Evolutionary conservation across 2,888 invertebrate genomes (phyloP).

Genomic region (Nowickia ferox): DNA sequence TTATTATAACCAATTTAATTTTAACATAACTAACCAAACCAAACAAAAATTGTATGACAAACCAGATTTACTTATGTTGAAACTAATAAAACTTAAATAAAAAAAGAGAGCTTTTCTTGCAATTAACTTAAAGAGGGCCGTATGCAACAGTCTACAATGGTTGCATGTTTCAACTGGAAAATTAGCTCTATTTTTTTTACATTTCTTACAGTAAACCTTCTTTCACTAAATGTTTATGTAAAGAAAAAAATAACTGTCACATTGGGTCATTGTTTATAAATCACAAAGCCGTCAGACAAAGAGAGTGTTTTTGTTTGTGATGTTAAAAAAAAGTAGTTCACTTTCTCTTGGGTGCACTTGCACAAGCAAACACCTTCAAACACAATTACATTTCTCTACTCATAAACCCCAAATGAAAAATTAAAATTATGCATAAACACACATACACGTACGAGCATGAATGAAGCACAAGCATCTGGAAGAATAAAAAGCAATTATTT

Average conservation of each 20-base stretch:
- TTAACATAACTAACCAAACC: no score
- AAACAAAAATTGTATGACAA: no score
- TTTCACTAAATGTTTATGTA: background rate
- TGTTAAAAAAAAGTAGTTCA: constrained; percentile 33
- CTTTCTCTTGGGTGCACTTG: constrained; percentile 6
- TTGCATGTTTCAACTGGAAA: background rate
- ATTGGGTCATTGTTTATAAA: constrained; percentile 36
- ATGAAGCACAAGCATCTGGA: background rate
- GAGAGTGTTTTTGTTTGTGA: background rate
- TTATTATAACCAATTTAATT: no score
- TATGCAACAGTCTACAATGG: background rate
- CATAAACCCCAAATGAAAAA: constrained; percentile 12
- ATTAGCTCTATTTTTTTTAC: background rate
- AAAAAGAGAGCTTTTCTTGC: no score
- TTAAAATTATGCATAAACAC: constrained; percentile 24
- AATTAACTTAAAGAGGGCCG: no score
- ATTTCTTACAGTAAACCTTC: background rate
- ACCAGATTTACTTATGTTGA: no score
- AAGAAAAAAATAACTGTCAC: constrained; percentile 36
- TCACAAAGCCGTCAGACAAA: constrained; percentile 13
- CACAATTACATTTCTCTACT: background rate
- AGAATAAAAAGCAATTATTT: constrained; percentile 39
- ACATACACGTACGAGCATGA: background rate
- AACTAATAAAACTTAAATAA: no score
- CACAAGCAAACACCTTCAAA: background rate